Conservation (phyloP, 2,113 vertebrate genomes). For the Gila orcuttii region DNA sequence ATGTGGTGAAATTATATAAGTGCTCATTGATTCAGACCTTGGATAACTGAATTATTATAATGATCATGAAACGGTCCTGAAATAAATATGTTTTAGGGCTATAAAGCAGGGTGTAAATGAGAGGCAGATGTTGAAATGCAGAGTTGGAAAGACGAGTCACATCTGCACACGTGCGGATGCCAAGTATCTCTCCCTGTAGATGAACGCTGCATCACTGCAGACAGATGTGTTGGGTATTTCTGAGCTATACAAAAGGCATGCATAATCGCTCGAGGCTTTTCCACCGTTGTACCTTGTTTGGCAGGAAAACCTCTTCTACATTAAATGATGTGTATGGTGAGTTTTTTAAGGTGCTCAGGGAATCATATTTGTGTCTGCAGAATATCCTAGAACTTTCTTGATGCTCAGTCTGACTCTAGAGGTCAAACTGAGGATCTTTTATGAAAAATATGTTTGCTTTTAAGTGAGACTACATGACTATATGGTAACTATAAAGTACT, state of each 20-base stretch:
- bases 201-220: slow-evolving; percentile 21
- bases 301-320: neutral
- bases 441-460: neutral
- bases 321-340: neutral
- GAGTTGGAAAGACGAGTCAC: slow-evolving; percentile 23
- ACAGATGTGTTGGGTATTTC: slow-evolving; percentile 32
- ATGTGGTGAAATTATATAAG: neutral
- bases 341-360: slow-evolving; percentile 1
- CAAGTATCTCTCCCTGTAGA: slow-evolving; percentile 34
- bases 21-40: slow-evolving; percentile 37
- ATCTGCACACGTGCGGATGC: slow-evolving; percentile 25
- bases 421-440: neutral
- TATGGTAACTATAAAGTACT: no score
- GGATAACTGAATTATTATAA: slow-evolving; percentile 36
- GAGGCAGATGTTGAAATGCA: slow-evolving; percentile 37
- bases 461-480: neutral
- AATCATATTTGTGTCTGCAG: neutral
- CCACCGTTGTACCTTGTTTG: neutral
- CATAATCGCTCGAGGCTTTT: neutral
- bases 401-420: neutral
- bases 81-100: slow-evolving; percentile 41
- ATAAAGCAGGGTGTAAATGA: slow-evolving; percentile 39
- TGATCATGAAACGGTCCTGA: slow-evolving; percentile 23
- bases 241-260: neutral
- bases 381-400: slow-evolving; percentile 2